Conservation (phyloP, 2,888 invertebrate genomes). For the Tolmerus cingulatus region DNA sequence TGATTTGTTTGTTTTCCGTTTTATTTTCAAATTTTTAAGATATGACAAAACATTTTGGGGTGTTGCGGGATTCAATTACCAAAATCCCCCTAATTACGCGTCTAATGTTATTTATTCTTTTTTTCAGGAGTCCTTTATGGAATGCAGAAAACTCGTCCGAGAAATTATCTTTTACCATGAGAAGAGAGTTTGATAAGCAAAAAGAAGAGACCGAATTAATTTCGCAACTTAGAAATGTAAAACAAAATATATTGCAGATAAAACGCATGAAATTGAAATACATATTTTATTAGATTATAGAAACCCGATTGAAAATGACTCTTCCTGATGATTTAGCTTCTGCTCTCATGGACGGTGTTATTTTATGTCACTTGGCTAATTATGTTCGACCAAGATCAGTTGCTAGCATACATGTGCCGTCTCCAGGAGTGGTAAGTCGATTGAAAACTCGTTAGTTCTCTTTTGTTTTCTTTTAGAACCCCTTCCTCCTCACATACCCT, state of each 20-base stretch:
- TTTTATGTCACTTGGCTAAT: slow-evolving; percentile 93
- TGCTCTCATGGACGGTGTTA: slow-evolving; percentile 89
- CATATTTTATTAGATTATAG: slow-evolving; percentile 76
- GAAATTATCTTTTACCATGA: slow-evolving; percentile 89
- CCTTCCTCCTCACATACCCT: no score
- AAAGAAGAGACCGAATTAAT: slow-evolving; percentile 88
- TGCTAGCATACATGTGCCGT: slow-evolving; percentile 93
- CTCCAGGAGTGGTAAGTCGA: slow-evolving; percentile 81
- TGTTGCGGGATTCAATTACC: no score
- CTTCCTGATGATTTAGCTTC: slow-evolving; percentile 86
- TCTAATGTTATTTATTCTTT: neutral
- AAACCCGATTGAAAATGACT: slow-evolving; percentile 87
- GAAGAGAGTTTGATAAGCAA: slow-evolving; percentile 89
- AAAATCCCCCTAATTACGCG: no score
- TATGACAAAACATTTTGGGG: no score
- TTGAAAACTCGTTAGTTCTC: neutral
- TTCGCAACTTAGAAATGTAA: slow-evolving; percentile 82
- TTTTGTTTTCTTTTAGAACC: neutral
- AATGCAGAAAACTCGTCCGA: slow-evolving; percentile 73
- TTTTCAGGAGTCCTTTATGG: slow-evolving; percentile 69
- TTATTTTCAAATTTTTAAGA: no score
- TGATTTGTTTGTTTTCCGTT: no score
- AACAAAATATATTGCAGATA: slow-evolving; percentile 53
- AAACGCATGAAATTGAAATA: neutral
- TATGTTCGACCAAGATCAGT: slow-evolving; percentile 90